Conservation (phyloP, 2,113 vertebrate species). For the Sclerurus mexicanus region DNA sequence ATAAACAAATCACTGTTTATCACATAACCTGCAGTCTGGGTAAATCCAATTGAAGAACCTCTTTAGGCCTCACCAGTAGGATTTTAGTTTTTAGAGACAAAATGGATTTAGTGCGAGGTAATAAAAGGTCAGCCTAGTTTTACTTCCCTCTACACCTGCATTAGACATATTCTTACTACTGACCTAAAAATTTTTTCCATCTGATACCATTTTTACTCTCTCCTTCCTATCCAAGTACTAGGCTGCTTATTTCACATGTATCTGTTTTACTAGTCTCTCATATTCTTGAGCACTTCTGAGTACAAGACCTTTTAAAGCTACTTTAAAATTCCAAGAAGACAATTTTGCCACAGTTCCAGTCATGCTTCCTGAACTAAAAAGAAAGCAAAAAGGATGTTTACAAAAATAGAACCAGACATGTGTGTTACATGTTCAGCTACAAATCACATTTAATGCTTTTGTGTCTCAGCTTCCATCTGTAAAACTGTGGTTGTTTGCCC, state of each 20-base stretch:
- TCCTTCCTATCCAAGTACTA: neutral
- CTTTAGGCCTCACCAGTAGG: neutral
- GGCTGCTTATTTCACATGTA: neutral
- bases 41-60: slow-evolving; percentile 5
- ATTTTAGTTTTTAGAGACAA: neutral
- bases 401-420: neutral
- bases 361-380: neutral
- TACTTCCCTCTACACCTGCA: neutral
- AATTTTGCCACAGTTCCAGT: neutral
- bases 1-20: slow-evolving; percentile 1
- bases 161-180: neutral
- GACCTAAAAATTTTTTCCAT: neutral
- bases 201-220: neutral
- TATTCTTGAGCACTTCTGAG: neutral
- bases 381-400: neutral
- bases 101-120: neutral
- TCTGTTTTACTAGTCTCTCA: neutral
- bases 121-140: neutral
- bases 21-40: neutral
- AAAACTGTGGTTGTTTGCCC: neutral
- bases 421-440: neutral
- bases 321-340: neutral
- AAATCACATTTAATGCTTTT: neutral
- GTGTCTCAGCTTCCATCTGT: neutral
- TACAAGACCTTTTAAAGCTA: neutral